phyloP scores from a whole-genome alignment of 1,140 invertebrate genomes.

The Anoplophora glabripennis region DNA sequence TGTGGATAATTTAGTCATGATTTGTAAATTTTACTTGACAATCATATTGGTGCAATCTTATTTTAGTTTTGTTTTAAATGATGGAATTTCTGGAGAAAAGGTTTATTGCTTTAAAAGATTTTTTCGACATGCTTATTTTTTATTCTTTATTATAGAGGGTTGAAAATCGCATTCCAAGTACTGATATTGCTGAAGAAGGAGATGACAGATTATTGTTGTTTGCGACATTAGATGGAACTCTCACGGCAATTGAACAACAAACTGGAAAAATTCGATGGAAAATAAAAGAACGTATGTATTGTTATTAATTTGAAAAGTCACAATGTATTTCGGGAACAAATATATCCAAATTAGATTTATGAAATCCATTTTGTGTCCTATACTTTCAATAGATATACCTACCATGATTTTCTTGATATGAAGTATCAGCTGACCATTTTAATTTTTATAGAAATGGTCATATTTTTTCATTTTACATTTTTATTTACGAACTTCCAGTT shows the following conservation, averaged over 20 bases:
- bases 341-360: not conserved
- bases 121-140: not conserved
- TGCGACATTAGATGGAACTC: conserved; percentile 86
- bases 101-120: conserved; percentile 7
- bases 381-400: not conserved
- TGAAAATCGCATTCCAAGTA: conserved; percentile 36
- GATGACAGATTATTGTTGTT: conserved; percentile 76
- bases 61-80: conserved; percentile 14
- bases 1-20: not conserved
- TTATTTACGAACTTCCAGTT: not conserved
- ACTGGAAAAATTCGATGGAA: conserved; percentile 86
- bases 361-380: not conserved
- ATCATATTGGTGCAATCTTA: conserved; percentile 6
- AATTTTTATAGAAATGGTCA: not conserved
- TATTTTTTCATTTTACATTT: not conserved
- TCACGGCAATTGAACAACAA: conserved; percentile 79
- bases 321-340: not conserved
- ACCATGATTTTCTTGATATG: conserved; percentile 7
- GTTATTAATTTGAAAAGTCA: conserved; percentile 9
- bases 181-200: conserved; percentile 63
- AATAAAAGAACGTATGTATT: conserved; percentile 75
- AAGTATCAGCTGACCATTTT: conserved; percentile 6
- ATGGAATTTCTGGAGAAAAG: conserved; percentile 23
- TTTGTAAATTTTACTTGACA: conserved; percentile 7
- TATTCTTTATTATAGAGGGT: conserved; percentile 13